Conservation (phyloP, 2,113 vertebrate genomes). For the Arizona elegans region DNA sequence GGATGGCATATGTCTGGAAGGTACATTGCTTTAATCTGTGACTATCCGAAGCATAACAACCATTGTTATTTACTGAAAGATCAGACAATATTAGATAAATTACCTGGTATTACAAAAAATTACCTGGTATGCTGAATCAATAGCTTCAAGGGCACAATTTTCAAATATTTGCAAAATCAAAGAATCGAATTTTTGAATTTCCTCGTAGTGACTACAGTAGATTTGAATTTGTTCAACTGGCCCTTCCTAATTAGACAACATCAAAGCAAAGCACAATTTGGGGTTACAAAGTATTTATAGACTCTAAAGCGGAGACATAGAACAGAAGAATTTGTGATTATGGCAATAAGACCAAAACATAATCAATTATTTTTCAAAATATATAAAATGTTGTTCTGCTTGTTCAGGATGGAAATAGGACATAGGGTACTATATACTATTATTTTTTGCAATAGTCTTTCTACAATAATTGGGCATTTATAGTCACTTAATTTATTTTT, state of each 20-base stretch:
- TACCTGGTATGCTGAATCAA: slow-evolving; percentile 83
- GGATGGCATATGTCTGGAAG: not conserved
- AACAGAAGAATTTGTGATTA: not conserved
- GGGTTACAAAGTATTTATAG: not conserved
- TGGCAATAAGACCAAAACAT: not conserved
- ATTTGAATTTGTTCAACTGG: slow-evolving; percentile 67
- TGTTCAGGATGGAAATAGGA: not conserved
- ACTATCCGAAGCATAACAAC: not conserved
- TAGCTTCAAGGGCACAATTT: slow-evolving; percentile 82
- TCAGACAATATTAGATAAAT: not conserved
- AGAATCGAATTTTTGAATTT: slow-evolving; percentile 9
- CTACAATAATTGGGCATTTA: not conserved
- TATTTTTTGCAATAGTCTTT: not conserved
- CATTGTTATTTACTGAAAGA: not conserved
- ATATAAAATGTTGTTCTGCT: not conserved
- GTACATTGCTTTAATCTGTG: not conserved
- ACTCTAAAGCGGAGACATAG: not conserved
- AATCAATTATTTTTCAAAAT: not conserved
- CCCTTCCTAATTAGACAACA: slow-evolving; percentile 66
- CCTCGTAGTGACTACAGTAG: slow-evolving; percentile 67
- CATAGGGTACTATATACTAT: not conserved
- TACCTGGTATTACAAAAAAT: slow-evolving; percentile 77
- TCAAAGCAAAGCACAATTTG: not conserved
- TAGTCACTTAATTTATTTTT: not conserved
- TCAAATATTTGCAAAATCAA: slow-evolving; percentile 71